These are phyloP conservation scores for Mirounga angustirostris DNA, from an alignment of 2,113 vertebrate species.

Conservation along the genomic window DNA sequence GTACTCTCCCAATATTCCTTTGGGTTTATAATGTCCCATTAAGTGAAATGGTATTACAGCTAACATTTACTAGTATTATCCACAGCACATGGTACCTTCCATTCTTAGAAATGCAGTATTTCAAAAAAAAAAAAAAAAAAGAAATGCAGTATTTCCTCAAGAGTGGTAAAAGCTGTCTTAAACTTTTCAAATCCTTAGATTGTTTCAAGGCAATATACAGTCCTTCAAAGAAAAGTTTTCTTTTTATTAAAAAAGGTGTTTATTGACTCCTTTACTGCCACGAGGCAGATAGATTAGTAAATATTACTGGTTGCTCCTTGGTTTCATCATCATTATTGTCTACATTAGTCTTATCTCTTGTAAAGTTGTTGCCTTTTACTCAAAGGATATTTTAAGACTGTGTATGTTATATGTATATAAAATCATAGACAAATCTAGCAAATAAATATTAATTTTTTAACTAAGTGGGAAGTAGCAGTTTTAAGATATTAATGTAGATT, in stretches of 20 bases:
- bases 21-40: constrained; percentile 58
- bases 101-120: constrained; percentile 58
- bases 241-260: neutral
- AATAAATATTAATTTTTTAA: constrained; percentile 12
- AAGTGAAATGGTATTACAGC: constrained; percentile 46
- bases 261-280: neutral
- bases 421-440: neutral
- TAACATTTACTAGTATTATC: constrained; percentile 42
- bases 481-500: constrained; percentile 13
- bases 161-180: constrained; percentile 56
- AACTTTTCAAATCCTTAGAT: constrained; percentile 66
- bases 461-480: neutral
- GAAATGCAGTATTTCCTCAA: constrained; percentile 58
- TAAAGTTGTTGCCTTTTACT: neutral
- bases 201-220: constrained; percentile 67
- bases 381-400: neutral
- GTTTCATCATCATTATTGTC: neutral
- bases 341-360: neutral
- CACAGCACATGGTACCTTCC: constrained; percentile 32
- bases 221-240: constrained; percentile 35
- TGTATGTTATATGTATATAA: neutral
- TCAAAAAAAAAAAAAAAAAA: neutral
- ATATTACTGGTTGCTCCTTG: neutral
- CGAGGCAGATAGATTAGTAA: neutral
- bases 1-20: neutral